phyloP scores from a whole-genome alignment of 2,888 invertebrate genomes.

The Galerucella calmariensis region DNA sequence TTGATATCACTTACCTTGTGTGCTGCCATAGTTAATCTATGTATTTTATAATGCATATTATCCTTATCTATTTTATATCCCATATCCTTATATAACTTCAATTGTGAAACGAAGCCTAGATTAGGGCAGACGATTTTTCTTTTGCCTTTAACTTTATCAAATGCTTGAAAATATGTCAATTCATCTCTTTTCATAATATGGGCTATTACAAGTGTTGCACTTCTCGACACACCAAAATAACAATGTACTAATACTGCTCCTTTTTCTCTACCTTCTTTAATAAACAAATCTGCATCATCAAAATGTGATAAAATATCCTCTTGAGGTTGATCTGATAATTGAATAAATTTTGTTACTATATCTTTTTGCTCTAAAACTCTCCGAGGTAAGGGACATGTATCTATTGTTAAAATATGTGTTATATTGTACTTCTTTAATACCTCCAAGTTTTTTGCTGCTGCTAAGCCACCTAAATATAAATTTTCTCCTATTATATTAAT shows the following conservation, averaged over 20 bases:
- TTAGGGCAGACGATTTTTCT: constrained; percentile 82
- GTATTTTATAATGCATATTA: constrained; percentile 78
- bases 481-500: constrained; percentile 68
- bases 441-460: constrained; percentile 80
- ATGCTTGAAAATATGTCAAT: constrained; percentile 79
- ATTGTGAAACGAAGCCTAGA: constrained; percentile 81
- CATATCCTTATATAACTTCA: constrained; percentile 84
- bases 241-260: constrained; percentile 89
- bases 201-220: constrained; percentile 87
- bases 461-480: constrained; percentile 78
- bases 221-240: constrained; percentile 91
- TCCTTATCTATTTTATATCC: constrained; percentile 75
- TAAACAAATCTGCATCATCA: constrained; percentile 81
- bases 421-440: constrained; percentile 75
- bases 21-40: constrained; percentile 81
- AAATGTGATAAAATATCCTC: constrained; percentile 82
- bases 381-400: constrained; percentile 84
- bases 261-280: constrained; percentile 71
- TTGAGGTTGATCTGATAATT: constrained; percentile 85
- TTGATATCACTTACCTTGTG: constrained; percentile 72
- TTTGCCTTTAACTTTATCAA: constrained; percentile 75
- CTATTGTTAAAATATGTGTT: constrained; percentile 83
- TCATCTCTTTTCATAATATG: constrained; percentile 88
- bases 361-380: constrained; percentile 76
- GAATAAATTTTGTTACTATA: constrained; percentile 79